These are phyloP conservation scores for Tigriopus japonicus DNA, from an alignment of 1,140 invertebrate genomes.

Conservation along the genomic window DNA sequence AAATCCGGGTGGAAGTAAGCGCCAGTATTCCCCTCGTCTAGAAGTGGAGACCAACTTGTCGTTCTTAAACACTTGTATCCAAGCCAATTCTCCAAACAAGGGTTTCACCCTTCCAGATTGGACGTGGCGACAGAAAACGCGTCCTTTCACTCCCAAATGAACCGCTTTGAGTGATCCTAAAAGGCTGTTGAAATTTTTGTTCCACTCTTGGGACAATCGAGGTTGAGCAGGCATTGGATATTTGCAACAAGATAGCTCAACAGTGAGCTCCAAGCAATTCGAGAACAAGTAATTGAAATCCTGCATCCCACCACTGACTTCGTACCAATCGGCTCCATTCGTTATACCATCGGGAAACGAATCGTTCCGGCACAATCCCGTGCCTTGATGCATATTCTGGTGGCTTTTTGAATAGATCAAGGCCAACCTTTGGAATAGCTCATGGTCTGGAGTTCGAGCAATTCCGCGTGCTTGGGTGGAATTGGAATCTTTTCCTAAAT, in stretches of 20 bases:
- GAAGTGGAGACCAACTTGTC: background rate
- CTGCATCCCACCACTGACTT: constrained; percentile 61
- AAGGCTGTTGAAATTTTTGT: background rate
- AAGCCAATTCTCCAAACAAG: background rate
- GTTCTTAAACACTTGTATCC: background rate
- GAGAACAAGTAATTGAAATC: constrained; percentile 75
- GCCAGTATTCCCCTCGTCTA: background rate
- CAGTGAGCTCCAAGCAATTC: constrained; percentile 69
- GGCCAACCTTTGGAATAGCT: constrained; percentile 53
- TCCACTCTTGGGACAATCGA: background rate
- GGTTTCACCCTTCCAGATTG: background rate
- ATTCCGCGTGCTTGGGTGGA: background rate
- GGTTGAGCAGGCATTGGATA: constrained; percentile 35
- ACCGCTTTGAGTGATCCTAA: background rate
- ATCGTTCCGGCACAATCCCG: constrained; percentile 46
- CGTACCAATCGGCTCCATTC: constrained; percentile 70
- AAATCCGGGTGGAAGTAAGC: background rate
- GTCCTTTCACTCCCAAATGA: background rate
- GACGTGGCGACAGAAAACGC: background rate
- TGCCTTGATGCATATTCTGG: constrained; percentile 25
- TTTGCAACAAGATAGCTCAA: constrained; percentile 66
- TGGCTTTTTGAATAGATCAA: constrained; percentile 58
- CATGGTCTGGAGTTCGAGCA: background rate
- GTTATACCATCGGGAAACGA: constrained; percentile 57
- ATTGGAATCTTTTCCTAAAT: background rate